Percentiles rank a stretch among this genome's conserved stretches.
phyloP scores from a whole-genome alignment of 2,797 vertebrate genomes.

The Silurus lanzhouensis region DNA sequence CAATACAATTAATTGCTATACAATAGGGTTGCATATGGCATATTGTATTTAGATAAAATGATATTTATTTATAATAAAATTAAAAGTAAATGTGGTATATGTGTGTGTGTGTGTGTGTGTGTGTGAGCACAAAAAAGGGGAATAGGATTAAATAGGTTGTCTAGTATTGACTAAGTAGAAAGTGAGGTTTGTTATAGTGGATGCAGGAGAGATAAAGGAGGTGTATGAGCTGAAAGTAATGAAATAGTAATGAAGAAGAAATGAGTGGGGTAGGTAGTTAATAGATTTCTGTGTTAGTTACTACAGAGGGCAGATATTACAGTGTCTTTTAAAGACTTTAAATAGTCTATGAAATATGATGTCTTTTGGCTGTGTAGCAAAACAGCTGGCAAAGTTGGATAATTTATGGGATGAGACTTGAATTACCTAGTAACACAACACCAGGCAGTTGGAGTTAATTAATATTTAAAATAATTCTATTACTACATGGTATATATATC shows the following conservation, averaged over 20 bases:
- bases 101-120: neutral
- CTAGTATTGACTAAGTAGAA: neutral
- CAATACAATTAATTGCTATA: no score
- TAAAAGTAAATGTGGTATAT: neutral
- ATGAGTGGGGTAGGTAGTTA: no score
- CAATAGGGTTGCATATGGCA: no score
- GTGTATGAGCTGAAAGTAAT: neutral
- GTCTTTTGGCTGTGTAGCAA: neutral
- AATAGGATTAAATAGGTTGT: neutral
- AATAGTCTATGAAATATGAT: neutral
- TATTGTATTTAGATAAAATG: neutral
- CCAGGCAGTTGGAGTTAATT: slow-evolving; percentile 3
- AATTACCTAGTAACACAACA: neutral
- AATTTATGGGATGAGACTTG: neutral
- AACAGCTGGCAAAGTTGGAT: neutral
- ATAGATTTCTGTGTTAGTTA: neutral
- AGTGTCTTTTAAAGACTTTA: neutral
- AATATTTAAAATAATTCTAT: neutral
- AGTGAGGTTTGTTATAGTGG: neutral
- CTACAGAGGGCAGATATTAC: neutral
- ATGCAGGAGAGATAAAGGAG: neutral
- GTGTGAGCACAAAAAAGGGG: neutral
- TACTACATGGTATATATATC: neutral
- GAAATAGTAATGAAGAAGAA: neutral
- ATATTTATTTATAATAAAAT: neutral